phyloP scores from a whole-genome alignment of 2,888 invertebrate species.

The Seira musarum region DNA sequence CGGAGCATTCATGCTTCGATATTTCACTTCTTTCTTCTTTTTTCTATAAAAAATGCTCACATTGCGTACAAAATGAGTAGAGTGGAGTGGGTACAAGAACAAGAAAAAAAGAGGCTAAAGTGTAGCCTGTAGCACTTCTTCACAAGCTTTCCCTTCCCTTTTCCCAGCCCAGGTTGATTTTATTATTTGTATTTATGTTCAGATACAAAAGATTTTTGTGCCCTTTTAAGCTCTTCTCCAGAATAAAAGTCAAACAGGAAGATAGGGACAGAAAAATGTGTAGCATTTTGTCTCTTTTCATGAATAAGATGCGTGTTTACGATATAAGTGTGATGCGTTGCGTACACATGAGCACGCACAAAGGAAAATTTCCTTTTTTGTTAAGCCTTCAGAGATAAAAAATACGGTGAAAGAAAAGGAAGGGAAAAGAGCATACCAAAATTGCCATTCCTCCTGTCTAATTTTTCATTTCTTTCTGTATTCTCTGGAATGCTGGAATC shows the following conservation, averaged over 20 bases:
- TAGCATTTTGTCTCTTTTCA: conserved; percentile 23
- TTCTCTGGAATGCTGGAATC: conserved; percentile 23
- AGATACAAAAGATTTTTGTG: conserved; percentile 55
- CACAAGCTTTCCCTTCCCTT: conserved; percentile 3
- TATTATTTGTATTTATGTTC: conserved; percentile 57
- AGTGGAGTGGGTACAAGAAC: background rate
- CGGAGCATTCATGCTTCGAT: conserved; percentile 31
- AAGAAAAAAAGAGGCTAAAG: background rate
- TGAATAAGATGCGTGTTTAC: conserved; percentile 11
- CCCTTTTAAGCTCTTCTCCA: conserved; percentile 45
- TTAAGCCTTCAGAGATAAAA: background rate
- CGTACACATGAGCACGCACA: conserved; percentile 26
- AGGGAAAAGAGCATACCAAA: conserved; percentile 34
- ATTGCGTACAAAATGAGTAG: background rate
- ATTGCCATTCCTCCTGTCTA: conserved; percentile 59
- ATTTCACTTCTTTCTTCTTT: background rate
- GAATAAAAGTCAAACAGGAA: conserved; percentile 43
- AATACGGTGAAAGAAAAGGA: background rate
- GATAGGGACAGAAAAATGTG: conserved; percentile 16
- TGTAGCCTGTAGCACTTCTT: background rate
- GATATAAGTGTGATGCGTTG: background rate
- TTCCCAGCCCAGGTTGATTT: conserved; percentile 48
- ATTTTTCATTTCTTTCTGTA: conserved; percentile 53
- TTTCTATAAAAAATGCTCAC: background rate
- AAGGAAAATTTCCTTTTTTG: conserved; percentile 20